Evolutionary conservation across 2,113 vertebrate species (phyloP), one percentile per base, ranked within the genome.

Genomic region (Amia ocellicauda): DNA sequence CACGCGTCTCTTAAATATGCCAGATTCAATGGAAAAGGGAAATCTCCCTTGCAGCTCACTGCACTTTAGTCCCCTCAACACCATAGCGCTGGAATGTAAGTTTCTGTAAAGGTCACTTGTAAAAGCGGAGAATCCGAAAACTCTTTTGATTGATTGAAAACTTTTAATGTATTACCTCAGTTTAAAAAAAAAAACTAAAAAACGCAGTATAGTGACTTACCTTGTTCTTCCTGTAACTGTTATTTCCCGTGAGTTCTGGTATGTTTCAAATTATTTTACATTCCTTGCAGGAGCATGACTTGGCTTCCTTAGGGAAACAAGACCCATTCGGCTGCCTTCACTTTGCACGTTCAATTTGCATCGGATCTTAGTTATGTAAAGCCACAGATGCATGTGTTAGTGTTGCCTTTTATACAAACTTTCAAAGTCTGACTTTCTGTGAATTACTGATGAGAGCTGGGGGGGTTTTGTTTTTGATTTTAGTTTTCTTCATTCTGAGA

Each of bases 361-460:
- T 62, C 10, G 58, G 55, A 63, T 69, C 67, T 42, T 45, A 19
- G 24, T 53, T 36, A 43, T 36, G 11, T n/a, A 10, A 7, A 17
- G 57, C 49, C 41, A 53, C 19, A 43, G 45, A 51, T 26, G 51
- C 36, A 29, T 26, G 10, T 13, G 59, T 64, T 45, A 47, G 53
- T 62, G 64, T 36, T 58, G 31, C 56, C 61, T 58, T 53, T 24
- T 49, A 62, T 49, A 41, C 27, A 45, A 53, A 26, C 55, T 23
- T 42, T 36, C 51, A 22, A 8, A 36, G 54, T 47, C 67, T 69
- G 75, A 81, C 78, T 73, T 78, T 78, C 60, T 65, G 74, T 68
- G 76, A 74, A 65, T 85, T 77, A 66, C 74, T 22, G 67, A 84
- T 77, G 57, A 70, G 69, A 72, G n/a, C n/a, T n/a, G n/a, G n/a